phyloP scores from a whole-genome alignment of 2,797 vertebrate species.

The Vespertilio murinus region DNA sequence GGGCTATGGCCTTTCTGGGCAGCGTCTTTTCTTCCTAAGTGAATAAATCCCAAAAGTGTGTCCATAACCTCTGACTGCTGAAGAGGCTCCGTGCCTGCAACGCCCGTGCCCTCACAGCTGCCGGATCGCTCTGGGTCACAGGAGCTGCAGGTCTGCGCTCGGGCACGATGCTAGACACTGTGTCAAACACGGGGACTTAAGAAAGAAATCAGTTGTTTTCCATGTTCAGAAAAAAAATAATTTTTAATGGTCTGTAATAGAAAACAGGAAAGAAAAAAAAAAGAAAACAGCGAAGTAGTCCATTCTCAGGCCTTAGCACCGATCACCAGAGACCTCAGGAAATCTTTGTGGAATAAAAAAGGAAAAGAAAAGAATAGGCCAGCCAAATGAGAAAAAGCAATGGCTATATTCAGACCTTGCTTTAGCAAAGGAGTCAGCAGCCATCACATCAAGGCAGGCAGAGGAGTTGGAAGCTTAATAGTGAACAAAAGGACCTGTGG shows the following conservation, averaged over 20 bases:
- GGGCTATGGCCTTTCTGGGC: conserved; percentile 5
- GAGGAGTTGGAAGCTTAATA: not conserved
- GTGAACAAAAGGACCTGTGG: not conserved
- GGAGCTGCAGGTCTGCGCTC: not conserved
- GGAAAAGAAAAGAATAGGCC: too few relatives aligned
- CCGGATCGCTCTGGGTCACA: not conserved
- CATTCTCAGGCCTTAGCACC: not conserved
- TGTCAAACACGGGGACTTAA: not conserved
- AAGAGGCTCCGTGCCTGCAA: not conserved
- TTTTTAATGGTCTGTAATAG: not conserved
- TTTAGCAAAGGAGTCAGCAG: not conserved
- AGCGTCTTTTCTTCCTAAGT: conserved; percentile 37
- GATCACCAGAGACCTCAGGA: not conserved
- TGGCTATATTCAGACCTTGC: not conserved
- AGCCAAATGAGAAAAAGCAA: not conserved
- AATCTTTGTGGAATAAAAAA: not conserved
- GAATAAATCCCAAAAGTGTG: conserved; percentile 12
- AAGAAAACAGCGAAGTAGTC: not conserved
- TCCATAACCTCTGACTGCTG: not conserved
- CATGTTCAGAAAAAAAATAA: not conserved
- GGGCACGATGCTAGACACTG: not conserved
- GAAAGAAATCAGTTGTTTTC: conserved; percentile 3
- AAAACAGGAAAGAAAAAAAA: not conserved
- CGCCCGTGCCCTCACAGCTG: not conserved
- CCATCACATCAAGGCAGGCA: not conserved